A percentile compares a stretch with the other conserved stretches of the same genome.
Conservation (phyloP, 2,797 vertebrate genomes). For the Squalus acanthias region DNA sequence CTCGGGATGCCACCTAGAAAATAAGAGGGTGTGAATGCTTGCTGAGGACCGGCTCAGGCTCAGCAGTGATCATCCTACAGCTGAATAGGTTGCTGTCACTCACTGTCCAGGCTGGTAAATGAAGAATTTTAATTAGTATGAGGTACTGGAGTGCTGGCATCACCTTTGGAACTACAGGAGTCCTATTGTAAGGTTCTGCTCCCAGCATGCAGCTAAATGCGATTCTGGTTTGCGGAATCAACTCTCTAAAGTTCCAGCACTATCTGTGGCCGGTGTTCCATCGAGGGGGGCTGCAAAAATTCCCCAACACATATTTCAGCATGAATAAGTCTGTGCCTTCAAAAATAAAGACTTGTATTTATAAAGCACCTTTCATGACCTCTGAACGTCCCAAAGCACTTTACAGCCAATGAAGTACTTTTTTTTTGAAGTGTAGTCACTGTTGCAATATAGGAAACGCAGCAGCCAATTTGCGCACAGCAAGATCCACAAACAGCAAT, state of each 20-base stretch:
- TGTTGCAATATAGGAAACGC: neutral
- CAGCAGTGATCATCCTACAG: neutral
- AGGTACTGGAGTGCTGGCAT: neutral
- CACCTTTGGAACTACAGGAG: neutral
- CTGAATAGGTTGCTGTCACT: neutral
- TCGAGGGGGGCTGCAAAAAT: neutral
- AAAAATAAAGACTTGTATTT: neutral
- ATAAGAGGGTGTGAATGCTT: neutral
- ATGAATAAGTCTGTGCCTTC: neutral
- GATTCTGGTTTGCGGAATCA: neutral
- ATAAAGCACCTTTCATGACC: neutral
- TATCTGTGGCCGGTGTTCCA: neutral
- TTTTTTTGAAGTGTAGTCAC: neutral
- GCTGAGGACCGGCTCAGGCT: neutral
- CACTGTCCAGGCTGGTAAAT: neutral
- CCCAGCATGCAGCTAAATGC: neutral
- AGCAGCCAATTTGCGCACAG: neutral
- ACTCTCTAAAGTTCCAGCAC: neutral
- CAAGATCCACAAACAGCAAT: neutral
- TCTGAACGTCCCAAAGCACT: neutral
- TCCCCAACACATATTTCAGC: neutral
- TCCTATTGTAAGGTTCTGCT: neutral
- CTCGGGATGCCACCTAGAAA: neutral
- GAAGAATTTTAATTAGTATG: neutral
- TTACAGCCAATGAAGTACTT: neutral